Evolutionary conservation across 2,888 invertebrate species (phyloP).

Genomic region (Erebia epiphron): DNA sequence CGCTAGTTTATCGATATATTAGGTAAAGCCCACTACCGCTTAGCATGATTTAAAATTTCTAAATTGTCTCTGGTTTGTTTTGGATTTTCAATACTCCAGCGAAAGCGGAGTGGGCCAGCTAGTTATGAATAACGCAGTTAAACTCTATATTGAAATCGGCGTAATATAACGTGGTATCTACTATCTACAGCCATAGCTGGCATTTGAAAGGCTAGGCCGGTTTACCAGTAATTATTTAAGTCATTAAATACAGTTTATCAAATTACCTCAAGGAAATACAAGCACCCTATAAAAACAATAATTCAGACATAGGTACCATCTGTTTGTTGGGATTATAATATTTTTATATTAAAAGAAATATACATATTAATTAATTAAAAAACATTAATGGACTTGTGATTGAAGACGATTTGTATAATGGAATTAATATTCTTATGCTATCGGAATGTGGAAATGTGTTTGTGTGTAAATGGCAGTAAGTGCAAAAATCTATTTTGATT

Average conservation of each 20-base stretch:
- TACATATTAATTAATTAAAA: conserved; percentile 23
- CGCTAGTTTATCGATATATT: too few relatives aligned
- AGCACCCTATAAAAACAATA: conserved; percentile 49
- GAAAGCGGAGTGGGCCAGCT: too few relatives aligned
- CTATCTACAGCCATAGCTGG: conserved; percentile 6
- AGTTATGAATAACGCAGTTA: background rate
- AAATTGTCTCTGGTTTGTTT: too few relatives aligned
- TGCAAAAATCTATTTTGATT: background rate
- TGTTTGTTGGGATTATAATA: conserved; percentile 24
- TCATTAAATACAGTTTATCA: conserved; percentile 54
- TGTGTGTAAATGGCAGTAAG: background rate
- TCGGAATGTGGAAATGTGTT: background rate
- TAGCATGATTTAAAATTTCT: too few relatives aligned
- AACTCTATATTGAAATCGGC: conserved; percentile 12
- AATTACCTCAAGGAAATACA: conserved; percentile 64
- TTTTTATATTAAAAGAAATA: conserved; percentile 15
- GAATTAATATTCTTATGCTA: conserved; percentile 5
- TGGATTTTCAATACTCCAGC: too few relatives aligned
- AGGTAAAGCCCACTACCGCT: too few relatives aligned
- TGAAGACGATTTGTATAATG: conserved; percentile 7
- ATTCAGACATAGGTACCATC: conserved; percentile 17
- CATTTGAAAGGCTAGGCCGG: conserved; percentile 41
- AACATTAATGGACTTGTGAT: background rate
- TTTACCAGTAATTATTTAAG: conserved; percentile 58
- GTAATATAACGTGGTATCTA: background rate